Percentiles rank a stretch among this genome's conserved stretches.
phyloP scores from a whole-genome alignment of 2,797 vertebrate species.

The Catostomus latipinnis region DNA sequence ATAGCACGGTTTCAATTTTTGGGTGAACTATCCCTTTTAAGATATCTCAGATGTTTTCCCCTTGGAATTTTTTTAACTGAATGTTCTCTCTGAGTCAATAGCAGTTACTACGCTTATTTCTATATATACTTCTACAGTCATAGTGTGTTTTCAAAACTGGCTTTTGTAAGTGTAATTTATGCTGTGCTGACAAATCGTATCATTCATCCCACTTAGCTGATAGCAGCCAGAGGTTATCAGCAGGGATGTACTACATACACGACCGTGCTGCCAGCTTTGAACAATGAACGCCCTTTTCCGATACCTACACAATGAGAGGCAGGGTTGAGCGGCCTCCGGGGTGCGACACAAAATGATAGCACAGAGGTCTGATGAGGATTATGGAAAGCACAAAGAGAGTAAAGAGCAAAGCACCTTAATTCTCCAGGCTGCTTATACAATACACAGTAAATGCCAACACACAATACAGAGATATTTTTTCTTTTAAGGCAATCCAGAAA shows the following conservation, averaged over 20 bases:
- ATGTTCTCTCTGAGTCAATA: neutral
- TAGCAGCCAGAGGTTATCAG: constrained; percentile 60
- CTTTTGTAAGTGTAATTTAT: constrained; percentile 21
- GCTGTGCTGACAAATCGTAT: constrained; percentile 23
- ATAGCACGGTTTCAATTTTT: too few relatives aligned
- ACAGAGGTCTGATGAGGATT: constrained; percentile 38
- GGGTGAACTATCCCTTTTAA: too few relatives aligned
- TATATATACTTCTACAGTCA: neutral
- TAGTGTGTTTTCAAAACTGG: neutral
- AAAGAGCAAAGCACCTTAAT: constrained; percentile 27
- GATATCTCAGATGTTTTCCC: too few relatives aligned
- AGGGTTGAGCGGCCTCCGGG: constrained; percentile 66
- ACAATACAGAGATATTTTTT: neutral
- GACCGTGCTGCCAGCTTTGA: constrained; percentile 63
- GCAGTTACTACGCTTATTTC: neutral
- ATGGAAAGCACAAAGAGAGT: constrained; percentile 55
- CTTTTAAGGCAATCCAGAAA: neutral
- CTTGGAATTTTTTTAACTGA: too few relatives aligned
- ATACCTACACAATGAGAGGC: constrained; percentile 68
- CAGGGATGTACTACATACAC: constrained; percentile 58
- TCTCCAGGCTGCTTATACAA: constrained; percentile 9
- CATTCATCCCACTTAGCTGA: constrained; percentile 41
- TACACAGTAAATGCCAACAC: neutral
- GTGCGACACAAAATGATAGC: constrained; percentile 65
- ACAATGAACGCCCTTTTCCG: constrained; percentile 80